These are phyloP conservation scores for Caenorhabditis sp. DNA, from an alignment of 2,888 invertebrate genomes.

Conservation along the genomic window DNA sequence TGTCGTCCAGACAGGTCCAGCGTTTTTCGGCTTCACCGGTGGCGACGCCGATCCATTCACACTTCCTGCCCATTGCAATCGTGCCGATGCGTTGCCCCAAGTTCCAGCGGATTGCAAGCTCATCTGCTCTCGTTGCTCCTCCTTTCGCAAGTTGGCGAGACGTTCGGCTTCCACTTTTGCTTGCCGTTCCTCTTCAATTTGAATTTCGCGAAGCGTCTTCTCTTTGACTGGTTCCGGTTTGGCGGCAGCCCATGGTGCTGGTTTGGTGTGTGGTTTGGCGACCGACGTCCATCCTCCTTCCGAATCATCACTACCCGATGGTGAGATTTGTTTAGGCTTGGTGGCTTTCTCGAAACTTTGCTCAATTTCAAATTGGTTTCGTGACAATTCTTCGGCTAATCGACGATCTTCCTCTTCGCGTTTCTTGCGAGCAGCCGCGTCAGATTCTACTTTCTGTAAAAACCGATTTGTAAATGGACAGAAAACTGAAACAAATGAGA, in stretches of 20 bases:
- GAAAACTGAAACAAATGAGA: no score
- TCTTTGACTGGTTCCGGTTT: slow-evolving; percentile 17
- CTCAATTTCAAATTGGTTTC: slow-evolving; percentile 7
- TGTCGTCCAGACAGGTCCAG: slow-evolving; percentile 5
- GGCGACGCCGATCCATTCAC: neutral
- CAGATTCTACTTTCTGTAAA: slow-evolving; percentile 9
- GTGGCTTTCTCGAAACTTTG: neutral
- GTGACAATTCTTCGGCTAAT: slow-evolving; percentile 13
- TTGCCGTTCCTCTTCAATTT: slow-evolving; percentile 47
- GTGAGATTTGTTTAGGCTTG: slow-evolving; percentile 26
- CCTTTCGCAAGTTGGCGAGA: slow-evolving; percentile 9
- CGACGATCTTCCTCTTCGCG: slow-evolving; percentile 13
- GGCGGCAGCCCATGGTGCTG: slow-evolving; percentile 36
- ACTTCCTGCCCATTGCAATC: slow-evolving; percentile 12
- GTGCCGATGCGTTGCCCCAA: slow-evolving; percentile 14
- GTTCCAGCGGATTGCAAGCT: neutral
- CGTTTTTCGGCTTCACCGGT: neutral
- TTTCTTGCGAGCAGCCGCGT: slow-evolving; percentile 1
- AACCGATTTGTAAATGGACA: no score
- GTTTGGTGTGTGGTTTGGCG: slow-evolving; percentile 21
- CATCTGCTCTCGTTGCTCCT: neutral
- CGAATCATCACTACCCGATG: slow-evolving; percentile 25
- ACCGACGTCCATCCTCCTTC: slow-evolving; percentile 26
- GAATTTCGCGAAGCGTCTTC: slow-evolving; percentile 43
- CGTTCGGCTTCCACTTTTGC: slow-evolving; percentile 27